These are phyloP conservation scores for Phoebastria nigripes DNA, from an alignment of 2,797 vertebrate genomes.

Conservation along the genomic window DNA sequence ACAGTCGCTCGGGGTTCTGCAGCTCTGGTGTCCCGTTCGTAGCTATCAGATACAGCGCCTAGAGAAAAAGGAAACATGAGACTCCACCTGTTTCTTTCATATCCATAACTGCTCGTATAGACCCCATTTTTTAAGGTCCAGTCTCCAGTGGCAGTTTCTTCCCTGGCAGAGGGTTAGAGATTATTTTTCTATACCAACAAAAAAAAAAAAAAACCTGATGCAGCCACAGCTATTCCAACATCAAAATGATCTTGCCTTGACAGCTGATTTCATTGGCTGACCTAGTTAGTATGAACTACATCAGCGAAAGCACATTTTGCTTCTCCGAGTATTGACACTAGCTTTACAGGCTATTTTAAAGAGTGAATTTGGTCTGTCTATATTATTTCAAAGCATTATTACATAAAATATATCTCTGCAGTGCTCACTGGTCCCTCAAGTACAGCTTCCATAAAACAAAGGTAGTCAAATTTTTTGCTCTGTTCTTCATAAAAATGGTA, in stretches of 20 bases:
- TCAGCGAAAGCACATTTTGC: slow-evolving; percentile 8
- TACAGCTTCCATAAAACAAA: neutral
- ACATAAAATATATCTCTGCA: neutral
- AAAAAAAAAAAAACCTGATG: neutral
- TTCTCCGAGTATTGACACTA: neutral
- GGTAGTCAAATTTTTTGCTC: neutral
- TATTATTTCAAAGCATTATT: neutral
- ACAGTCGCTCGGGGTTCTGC: slow-evolving; percentile 88
- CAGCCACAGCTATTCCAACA: neutral
- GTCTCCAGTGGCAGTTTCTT: neutral
- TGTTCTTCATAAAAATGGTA: neutral
- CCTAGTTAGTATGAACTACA: neutral
- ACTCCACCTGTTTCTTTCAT: neutral
- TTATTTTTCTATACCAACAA: neutral
- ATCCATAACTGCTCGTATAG: neutral
- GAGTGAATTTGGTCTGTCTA: neutral
- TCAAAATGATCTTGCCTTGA: neutral
- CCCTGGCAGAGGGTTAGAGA: neutral
- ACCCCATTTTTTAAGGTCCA: neutral
- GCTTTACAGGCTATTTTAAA: neutral
- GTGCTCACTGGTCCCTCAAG: neutral
- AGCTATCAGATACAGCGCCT: slow-evolving; percentile 91
- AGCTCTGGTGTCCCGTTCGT: slow-evolving; percentile 90
- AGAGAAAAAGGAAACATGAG: neutral
- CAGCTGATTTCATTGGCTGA: slow-evolving; percentile 1